Conservation (phyloP, 2,888 invertebrate genomes). For the Nezara viridula region DNA sequence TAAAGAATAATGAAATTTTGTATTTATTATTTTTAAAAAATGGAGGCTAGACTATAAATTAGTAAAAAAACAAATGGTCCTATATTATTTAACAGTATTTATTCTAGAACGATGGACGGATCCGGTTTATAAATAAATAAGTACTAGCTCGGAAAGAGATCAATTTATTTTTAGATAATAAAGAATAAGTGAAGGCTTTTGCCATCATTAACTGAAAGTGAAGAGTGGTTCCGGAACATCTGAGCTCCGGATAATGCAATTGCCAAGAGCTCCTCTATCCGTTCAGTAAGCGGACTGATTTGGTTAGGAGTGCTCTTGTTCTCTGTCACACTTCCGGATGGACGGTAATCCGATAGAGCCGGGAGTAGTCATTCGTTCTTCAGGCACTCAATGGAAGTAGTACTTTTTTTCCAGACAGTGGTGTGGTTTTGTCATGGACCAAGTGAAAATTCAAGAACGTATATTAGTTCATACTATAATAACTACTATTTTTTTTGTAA, state of each 20-base stretch:
- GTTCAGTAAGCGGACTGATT: slow-evolving; percentile 28
- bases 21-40: too few species aligned
- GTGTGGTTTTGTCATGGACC: background rate
- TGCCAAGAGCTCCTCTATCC: background rate
- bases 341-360: slow-evolving; percentile 1
- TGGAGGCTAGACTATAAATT: too few species aligned
- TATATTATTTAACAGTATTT: background rate
- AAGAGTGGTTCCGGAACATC: background rate
- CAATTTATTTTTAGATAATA: background rate
- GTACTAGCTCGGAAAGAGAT: background rate
- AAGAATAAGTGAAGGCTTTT: background rate
- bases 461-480: too few species aligned
- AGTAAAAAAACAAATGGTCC: background rate
- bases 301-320: background rate
- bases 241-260: background rate
- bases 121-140: background rate
- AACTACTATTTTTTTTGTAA: too few species aligned
- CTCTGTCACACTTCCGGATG: background rate
- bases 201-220: background rate
- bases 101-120: background rate
- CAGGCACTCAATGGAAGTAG: background rate
- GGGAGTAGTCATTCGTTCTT: background rate
- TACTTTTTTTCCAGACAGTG: background rate
- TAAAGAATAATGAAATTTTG: too few species aligned
- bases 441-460: background rate